Conservation (phyloP, 2,797 vertebrate species). For the Ispidina lecontei region DNA sequence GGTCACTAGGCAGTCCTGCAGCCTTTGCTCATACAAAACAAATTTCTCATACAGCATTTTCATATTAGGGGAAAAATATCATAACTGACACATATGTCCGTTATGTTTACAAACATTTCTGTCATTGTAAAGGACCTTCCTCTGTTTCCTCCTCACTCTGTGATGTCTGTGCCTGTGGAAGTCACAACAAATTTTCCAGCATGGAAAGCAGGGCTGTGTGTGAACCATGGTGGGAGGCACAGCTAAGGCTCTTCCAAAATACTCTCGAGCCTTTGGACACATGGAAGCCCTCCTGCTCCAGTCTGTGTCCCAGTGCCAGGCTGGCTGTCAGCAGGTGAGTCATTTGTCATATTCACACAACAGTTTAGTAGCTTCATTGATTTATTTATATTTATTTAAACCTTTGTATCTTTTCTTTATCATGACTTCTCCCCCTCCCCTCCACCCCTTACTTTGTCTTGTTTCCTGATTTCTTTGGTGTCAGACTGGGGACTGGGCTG, state of each 20-base stretch:
- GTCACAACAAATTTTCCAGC: neutral
- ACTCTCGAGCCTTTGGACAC: accelerated
- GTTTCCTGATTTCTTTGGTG: neutral
- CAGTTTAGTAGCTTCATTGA: neutral
- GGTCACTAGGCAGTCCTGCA: neutral
- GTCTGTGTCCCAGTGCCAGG: neutral
- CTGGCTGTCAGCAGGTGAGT: neutral
- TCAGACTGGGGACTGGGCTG: neutral
- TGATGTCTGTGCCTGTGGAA: neutral
- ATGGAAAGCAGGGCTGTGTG: accelerated
- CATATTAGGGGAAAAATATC: neutral
- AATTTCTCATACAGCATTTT: neutral
- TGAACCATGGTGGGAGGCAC: accelerated
- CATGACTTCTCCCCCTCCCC: neutral
- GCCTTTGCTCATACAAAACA: neutral
- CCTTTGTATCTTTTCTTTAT: neutral
- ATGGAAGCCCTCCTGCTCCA: neutral
- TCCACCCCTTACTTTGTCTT: neutral
- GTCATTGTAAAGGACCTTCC: neutral
- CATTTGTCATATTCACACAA: neutral
- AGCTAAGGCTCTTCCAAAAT: neutral
- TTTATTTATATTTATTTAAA: neutral
- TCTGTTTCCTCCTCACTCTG: neutral
- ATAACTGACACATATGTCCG: neutral
- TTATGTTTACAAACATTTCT: neutral